These are phyloP conservation scores for Brachyptera putata DNA, from an alignment of 2,888 invertebrate genomes.

Conservation along the genomic window DNA sequence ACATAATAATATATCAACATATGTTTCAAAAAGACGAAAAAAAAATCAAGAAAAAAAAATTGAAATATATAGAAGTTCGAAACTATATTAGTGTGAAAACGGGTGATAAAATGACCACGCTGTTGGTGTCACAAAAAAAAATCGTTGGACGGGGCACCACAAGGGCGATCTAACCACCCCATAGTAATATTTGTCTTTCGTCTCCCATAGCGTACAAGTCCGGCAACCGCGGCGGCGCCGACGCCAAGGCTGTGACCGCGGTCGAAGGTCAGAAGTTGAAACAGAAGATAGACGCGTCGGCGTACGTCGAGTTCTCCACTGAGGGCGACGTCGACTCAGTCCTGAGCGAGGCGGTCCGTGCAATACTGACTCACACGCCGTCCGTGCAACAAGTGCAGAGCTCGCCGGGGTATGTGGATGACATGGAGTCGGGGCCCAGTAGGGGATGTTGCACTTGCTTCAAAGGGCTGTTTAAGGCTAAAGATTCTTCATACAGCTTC, in stretches of 20 bases:
- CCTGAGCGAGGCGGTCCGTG: constrained; percentile 69
- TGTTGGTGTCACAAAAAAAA: too few relatives aligned
- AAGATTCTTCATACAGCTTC: constrained; percentile 7
- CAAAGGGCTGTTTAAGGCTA: constrained; percentile 8
- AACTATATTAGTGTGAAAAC: too few relatives aligned
- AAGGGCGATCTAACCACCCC: too few relatives aligned
- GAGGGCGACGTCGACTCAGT: constrained; percentile 68
- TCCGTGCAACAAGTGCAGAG: neutral
- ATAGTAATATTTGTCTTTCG: too few relatives aligned
- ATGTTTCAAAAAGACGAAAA: too few relatives aligned
- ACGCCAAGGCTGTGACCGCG: neutral
- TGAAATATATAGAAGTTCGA: too few relatives aligned
- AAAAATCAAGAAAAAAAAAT: too few relatives aligned
- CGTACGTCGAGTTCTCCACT: constrained; percentile 80
- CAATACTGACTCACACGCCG: constrained; percentile 45
- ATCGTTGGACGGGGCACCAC: too few relatives aligned
- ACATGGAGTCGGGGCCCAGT: neutral
- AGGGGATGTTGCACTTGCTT: neutral
- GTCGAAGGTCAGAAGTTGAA: constrained; percentile 69
- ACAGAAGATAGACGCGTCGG: constrained; percentile 63
- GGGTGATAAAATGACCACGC: too few relatives aligned
- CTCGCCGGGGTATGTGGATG: neutral
- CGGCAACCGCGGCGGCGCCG: neutral
- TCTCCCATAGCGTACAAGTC: neutral
- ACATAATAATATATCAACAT: too few relatives aligned